These are phyloP conservation scores for Columba livia DNA, from an alignment of 2,113 vertebrate species.

Conservation along the genomic window DNA sequence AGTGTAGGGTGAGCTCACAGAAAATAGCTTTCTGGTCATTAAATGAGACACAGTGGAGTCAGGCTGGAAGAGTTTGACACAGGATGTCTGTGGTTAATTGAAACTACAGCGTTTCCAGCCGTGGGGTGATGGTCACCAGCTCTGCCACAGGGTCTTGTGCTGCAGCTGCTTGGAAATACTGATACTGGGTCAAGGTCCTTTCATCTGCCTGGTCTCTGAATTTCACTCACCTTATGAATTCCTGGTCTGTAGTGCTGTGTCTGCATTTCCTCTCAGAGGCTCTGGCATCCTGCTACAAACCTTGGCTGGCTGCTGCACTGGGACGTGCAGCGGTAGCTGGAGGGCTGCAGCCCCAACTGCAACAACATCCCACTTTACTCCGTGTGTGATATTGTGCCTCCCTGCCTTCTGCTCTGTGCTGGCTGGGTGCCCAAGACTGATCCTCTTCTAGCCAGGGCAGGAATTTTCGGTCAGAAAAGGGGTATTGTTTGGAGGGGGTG, in stretches of 20 bases:
- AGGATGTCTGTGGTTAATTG: not conserved
- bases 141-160: not conserved
- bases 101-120: not conserved
- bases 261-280: not conserved
- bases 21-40: not conserved
- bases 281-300: not conserved
- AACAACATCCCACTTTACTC: rapidly evolving
- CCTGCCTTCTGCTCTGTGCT: not conserved
- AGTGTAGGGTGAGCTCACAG: not conserved
- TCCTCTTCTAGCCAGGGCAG: not conserved
- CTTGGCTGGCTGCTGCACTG: not conserved
- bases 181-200: not conserved
- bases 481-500: not conserved
- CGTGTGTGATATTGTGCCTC: rapidly evolving
- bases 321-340: not conserved
- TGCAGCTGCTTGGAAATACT: not conserved
- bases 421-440: rapidly evolving
- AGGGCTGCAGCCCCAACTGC: not conserved
- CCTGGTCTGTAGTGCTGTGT: not conserved
- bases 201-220: not conserved
- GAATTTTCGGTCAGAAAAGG: not conserved
- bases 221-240: not conserved
- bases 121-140: not conserved
- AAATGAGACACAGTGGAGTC: not conserved
- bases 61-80: not conserved